A percentile compares a stretch with the other conserved stretches of the same genome.
phyloP scores from a whole-genome alignment of 2,797 vertebrate species.

The Bradypodion pumilum region DNA sequence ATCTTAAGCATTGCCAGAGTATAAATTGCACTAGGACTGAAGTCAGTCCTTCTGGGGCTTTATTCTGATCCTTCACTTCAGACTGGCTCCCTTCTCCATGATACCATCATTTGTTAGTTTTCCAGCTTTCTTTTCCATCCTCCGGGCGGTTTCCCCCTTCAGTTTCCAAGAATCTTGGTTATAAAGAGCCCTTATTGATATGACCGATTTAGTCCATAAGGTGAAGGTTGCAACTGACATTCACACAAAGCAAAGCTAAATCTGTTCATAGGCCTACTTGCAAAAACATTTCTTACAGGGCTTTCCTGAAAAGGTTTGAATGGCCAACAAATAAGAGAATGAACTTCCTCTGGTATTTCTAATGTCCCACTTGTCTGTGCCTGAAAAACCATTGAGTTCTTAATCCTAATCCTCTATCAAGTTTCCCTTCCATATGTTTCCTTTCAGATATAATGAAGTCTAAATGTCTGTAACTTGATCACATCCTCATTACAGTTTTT shows the following conservation, averaged over 20 bases:
- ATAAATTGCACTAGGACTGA: too few relatives aligned
- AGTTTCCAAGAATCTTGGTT: neutral
- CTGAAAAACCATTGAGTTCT: slow-evolving; percentile 61
- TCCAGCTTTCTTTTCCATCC: too few relatives aligned
- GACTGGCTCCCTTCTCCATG: too few relatives aligned
- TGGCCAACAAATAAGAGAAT: slow-evolving; percentile 19
- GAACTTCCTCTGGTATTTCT: slow-evolving; percentile 45
- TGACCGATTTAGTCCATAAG: neutral
- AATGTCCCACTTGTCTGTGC: slow-evolving; percentile 48
- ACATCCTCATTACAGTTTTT: slow-evolving; percentile 73
- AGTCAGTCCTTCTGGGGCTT: too few relatives aligned
- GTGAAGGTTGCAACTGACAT: neutral
- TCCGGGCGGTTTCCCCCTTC: neutral
- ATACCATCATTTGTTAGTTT: too few relatives aligned
- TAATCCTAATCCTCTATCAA: slow-evolving; percentile 59
- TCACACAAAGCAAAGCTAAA: neutral
- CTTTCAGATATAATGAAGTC: slow-evolving; percentile 75
- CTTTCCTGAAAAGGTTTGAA: slow-evolving; percentile 34
- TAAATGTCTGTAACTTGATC: slow-evolving; percentile 76
- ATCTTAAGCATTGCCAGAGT: neutral
- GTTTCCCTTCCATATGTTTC: slow-evolving; percentile 78
- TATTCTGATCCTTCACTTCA: too few relatives aligned
- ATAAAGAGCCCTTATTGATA: neutral
- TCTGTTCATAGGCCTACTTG: slow-evolving; percentile 32
- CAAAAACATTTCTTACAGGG: slow-evolving; percentile 36